Conservation (phyloP, 2,797 vertebrate genomes). For the Craterocephalus amniculus region DNA sequence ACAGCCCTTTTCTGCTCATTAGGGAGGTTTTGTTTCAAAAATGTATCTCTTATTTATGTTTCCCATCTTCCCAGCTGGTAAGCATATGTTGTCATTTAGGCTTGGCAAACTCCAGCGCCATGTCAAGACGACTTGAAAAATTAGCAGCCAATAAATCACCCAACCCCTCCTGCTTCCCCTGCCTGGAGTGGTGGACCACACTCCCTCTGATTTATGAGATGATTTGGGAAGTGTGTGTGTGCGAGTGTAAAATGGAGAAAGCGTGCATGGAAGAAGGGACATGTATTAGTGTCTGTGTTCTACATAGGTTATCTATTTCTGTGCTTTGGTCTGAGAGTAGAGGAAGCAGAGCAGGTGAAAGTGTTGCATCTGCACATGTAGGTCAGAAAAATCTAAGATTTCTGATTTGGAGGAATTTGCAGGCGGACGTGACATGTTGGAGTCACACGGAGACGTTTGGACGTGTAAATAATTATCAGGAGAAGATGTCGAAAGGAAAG, state of each 20-base stretch:
- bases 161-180: slow-evolving; percentile 72
- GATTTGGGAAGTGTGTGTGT: slow-evolving; percentile 67
- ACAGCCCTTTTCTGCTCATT: slow-evolving; percentile 58
- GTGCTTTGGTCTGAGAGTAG: slow-evolving; percentile 51
- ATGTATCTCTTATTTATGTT: slow-evolving; percentile 78
- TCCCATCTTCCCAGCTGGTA: slow-evolving; percentile 76
- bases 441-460: slow-evolving; percentile 18
- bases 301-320: slow-evolving; percentile 72
- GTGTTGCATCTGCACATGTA: slow-evolving; percentile 21
- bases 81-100: slow-evolving; percentile 84
- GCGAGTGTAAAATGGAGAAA: slow-evolving; percentile 51
- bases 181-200: slow-evolving; percentile 80
- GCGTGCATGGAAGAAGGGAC: slow-evolving; percentile 52
- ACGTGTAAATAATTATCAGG: slow-evolving; percentile 58
- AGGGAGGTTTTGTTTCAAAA: slow-evolving; percentile 63
- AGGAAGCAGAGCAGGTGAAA: slow-evolving; percentile 29
- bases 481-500: slow-evolving; percentile 60
- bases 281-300: slow-evolving; percentile 66
- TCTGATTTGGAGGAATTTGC: slow-evolving; percentile 17
- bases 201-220: slow-evolving; percentile 83
- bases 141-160: slow-evolving; percentile 85
- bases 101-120: slow-evolving; percentile 80
- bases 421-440: slow-evolving; percentile 4
- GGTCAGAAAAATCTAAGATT: slow-evolving; percentile 30
- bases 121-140: slow-evolving; percentile 84